Base-by-base conservation (phyloP, 1,140 invertebrate genomes). In the Palaemon carinicauda region DNA sequence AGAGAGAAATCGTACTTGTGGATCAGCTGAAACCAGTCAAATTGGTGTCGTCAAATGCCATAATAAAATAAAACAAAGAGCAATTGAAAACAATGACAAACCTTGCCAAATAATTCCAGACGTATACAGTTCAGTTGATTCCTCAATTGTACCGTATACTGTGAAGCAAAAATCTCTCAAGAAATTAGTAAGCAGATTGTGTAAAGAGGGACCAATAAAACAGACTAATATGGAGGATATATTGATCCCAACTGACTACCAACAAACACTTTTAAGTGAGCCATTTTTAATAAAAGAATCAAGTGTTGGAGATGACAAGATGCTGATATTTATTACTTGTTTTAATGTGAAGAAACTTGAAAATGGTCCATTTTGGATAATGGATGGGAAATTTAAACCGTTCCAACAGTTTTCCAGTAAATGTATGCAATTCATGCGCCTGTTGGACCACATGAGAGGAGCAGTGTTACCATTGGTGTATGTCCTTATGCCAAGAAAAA, bases 101-200 rank as follows among this genome's bases (percentile, higher is more conserved):
- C 9, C 73, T 75, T 75, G 73, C 73, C 73, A 75, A 75, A 75
- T 75, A 75, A 75, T 75, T 75, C 73, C 24, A 75, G 73, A 75
- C 33, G 73, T 75, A 75, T 75, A 31, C 33, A 75, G 73, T 12
- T 75, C 73, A 75, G 27, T 75, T 21, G 33, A 75, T 75, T 75
- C 19, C 73, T 75, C 73, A 27, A 75, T 29, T 31, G 19, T 75
- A 75, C 73, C 73, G 24, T 75, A 75, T 75, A 75, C 33, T n/a
- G n/a, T n/a, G n/a, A n/a, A 75, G 24, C 24, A 9, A 75, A 31
- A 31, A 31, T 21, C 33, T 75, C 73, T 75, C 73, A 75, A 75
- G 73, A 75, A 75, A 31, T 19, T 75, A 75, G 33, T 75, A 75
- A 75, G 73, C 24, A 75, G 73, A 75, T 19, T 75, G 73, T 31